Conservation (phyloP, 2,888 invertebrate species). For the Drosophila melanocephala region DNA sequence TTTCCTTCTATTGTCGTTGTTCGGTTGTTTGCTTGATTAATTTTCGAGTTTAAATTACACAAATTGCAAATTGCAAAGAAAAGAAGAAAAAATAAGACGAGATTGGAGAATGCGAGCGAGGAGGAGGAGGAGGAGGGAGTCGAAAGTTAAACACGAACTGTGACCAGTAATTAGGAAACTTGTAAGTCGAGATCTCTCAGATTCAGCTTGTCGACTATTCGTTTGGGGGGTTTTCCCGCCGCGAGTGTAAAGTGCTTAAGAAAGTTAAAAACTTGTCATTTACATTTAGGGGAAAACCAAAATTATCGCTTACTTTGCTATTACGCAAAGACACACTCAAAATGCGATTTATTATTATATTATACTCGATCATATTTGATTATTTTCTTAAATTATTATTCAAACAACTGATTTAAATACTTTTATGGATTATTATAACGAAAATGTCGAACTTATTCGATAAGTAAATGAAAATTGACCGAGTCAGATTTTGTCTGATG, state of each 20-base stretch:
- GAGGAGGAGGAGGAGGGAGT: neutral
- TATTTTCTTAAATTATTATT: neutral
- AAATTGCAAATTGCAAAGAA: neutral
- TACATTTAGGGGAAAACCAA: neutral
- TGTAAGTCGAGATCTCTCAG: conserved; percentile 33
- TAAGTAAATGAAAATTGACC: neutral
- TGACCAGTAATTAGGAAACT: conserved; percentile 56
- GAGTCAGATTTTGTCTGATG: neutral
- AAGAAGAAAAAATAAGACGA: neutral
- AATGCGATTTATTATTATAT: neutral
- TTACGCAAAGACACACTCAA: too few relatives aligned
- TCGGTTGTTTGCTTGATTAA: conserved; percentile 35
- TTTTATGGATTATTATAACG: neutral
- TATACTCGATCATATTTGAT: fast-evolving
- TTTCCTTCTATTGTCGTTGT: conserved; percentile 26
- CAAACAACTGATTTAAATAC: neutral
- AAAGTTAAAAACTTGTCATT: neutral
- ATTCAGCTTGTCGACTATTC: conserved; percentile 6
- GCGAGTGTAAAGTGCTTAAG: conserved; percentile 4
- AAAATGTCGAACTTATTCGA: neutral
- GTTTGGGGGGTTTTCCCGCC: neutral
- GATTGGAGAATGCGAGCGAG: neutral
- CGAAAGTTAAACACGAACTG: conserved; percentile 16
- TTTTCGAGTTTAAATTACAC: conserved; percentile 28
- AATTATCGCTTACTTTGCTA: neutral